Base-by-base conservation (phyloP, 2,797 vertebrate genomes). In the Dermochelys coriacea region DNA sequence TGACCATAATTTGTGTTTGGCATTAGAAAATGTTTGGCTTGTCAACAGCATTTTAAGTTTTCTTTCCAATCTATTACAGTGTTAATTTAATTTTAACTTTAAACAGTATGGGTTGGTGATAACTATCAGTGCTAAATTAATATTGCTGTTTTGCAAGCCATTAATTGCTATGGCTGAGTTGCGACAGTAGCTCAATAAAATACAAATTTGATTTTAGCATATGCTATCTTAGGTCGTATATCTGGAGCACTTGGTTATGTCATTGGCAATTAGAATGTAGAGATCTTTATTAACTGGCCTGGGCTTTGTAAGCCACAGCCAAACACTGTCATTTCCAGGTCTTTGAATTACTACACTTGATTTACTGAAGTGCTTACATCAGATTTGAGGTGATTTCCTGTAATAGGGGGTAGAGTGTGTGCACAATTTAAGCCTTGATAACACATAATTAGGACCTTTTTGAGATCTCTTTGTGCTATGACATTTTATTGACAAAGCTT, bases 11-110 rank as follows among this genome's bases (percentile, higher is more conserved):
- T 97, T 96, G 82, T 94, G 93, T 93, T 89, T 93, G 90, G 83
- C 77, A 49, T 95, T 91, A 87, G 86, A 95, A 64, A 96, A 87
- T 93, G 79, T 74, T 68, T 89, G 91, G 87, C 85, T 96, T 97
- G 93, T 96, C 96, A 95, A 95, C 88, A 95, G 71, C 51, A 84
- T 95, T 98, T 95, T 81, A 83, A 57, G 49, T 97, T 97, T 96
- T 93, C 85, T 96, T 95, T 97, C 68, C 68, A 47, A 11, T 87
- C 82, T 97, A 89, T 95, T 97, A 89, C 92, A 61, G 92, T 96
- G 88, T 94, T 98, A 97, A 97, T 98, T 98, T 97, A 90, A 88
- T 96, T 98, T 97, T 93, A 97, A 97, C 91, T 97, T 96, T 96
- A 86, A 97, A 93, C 86, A 84, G 61, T 84, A 92, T 14, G 87